Conservation (phyloP, 2,113 vertebrate species). For the Oryctolagus cuniculus region DNA sequence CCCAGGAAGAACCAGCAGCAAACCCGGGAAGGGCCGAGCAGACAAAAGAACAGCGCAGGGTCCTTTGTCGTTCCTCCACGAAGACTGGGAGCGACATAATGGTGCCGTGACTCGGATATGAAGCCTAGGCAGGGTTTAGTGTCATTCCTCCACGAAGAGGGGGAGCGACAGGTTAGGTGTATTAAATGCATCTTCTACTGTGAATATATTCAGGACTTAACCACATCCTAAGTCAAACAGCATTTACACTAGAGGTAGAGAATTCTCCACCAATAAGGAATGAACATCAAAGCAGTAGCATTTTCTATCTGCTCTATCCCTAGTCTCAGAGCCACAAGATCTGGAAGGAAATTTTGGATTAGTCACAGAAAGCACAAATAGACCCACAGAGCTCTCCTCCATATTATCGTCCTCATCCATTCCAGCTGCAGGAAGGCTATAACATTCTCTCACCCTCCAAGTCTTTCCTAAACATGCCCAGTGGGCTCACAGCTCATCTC, state of each 20-base stretch:
- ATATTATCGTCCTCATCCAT: accelerated
- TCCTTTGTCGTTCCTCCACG: too few relatives aligned
- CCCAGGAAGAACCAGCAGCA: too few relatives aligned
- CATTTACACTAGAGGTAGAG: background rate
- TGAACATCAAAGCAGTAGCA: background rate
- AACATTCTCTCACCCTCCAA: background rate
- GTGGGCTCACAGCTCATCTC: background rate
- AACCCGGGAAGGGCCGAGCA: too few relatives aligned
- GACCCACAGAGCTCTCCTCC: background rate
- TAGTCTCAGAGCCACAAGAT: background rate
- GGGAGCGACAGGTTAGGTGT: too few relatives aligned
- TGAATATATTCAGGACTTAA: too few relatives aligned
- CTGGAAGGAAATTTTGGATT: background rate
- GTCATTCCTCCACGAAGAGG: too few relatives aligned
- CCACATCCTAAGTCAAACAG: too few relatives aligned
- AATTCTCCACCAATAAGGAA: background rate
- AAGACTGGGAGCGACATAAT: too few relatives aligned
- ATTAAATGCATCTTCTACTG: too few relatives aligned
- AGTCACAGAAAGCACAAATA: background rate
- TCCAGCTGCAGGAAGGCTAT: background rate
- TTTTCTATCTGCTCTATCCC: background rate
- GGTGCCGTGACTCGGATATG: too few relatives aligned
- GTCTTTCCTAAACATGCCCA: background rate
- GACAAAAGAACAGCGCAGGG: too few relatives aligned
- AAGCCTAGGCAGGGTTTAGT: too few relatives aligned